These are phyloP conservation scores for Smutsia temminckii DNA, from an alignment of 2,797 vertebrate genomes.

Conservation along the genomic window DNA sequence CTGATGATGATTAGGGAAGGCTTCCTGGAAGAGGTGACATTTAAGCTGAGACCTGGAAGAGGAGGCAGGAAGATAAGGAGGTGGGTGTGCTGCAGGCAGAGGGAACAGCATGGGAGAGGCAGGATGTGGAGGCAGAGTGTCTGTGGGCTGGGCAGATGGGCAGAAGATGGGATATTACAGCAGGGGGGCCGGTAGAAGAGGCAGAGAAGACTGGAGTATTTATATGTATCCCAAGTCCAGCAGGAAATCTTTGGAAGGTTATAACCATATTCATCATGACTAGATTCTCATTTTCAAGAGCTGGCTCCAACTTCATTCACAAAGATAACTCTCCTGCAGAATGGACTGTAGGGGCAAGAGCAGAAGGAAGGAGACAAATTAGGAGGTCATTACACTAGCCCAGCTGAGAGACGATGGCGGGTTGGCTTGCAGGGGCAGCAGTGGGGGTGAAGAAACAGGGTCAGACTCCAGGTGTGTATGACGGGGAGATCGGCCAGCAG, in stretches of 20 bases:
- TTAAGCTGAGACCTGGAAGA: background rate
- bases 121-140: background rate
- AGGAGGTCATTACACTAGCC: background rate
- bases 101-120: background rate
- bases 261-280: background rate
- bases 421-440: rapidly evolving
- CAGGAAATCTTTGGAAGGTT: background rate
- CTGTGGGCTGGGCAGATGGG: background rate
- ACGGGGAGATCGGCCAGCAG: too few species aligned
- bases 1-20: background rate
- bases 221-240: background rate
- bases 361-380: background rate
- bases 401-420: background rate
- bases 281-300: background rate
- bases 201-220: background rate
- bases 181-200: background rate
- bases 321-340: background rate
- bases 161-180: rapidly evolving
- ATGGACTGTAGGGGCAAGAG: background rate
- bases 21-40: background rate
- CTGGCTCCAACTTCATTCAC: background rate
- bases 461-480: background rate
- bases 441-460: background rate
- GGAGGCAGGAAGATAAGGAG: background rate
- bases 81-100: background rate